phyloP scores from a whole-genome alignment of 2,888 invertebrate genomes.

The Drosophila formosana region DNA sequence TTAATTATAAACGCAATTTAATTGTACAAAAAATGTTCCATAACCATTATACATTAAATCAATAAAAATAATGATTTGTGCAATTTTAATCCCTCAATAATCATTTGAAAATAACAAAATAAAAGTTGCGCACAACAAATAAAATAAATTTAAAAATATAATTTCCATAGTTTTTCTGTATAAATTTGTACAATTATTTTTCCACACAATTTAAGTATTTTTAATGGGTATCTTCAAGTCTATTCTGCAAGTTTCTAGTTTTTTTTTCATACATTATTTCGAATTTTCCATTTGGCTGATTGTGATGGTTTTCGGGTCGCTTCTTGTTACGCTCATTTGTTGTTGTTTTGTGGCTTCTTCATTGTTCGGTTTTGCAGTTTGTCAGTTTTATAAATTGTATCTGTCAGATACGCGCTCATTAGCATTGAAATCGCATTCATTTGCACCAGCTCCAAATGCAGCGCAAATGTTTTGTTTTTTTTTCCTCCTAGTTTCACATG shows the following conservation, averaged over 20 bases:
- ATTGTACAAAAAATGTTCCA: too few species aligned
- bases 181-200: too few species aligned
- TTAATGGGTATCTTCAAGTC: conserved; percentile 2
- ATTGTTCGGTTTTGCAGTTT: conserved; percentile 50
- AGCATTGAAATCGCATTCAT: conserved; percentile 72
- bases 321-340: conserved; percentile 27
- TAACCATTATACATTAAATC: too few species aligned
- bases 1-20: too few species aligned
- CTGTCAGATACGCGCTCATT: conserved; percentile 80
- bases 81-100: too few species aligned
- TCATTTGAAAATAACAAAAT: too few species aligned
- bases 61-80: too few species aligned
- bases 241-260: background rate
- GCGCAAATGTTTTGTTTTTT: conserved; percentile 12
- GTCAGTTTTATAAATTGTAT: conserved; percentile 78
- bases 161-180: too few species aligned
- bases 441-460: conserved; percentile 33
- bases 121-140: too few species aligned
- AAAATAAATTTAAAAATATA: too few species aligned
- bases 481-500: conserved; percentile 10
- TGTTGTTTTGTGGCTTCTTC: conserved; percentile 30
- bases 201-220: too few species aligned
- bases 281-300: conserved; percentile 64
- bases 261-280: conserved; percentile 23
- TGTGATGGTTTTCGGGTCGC: conserved; percentile 30